Conservation (phyloP, 2,888 invertebrate species). For the Aradus depressus region DNA sequence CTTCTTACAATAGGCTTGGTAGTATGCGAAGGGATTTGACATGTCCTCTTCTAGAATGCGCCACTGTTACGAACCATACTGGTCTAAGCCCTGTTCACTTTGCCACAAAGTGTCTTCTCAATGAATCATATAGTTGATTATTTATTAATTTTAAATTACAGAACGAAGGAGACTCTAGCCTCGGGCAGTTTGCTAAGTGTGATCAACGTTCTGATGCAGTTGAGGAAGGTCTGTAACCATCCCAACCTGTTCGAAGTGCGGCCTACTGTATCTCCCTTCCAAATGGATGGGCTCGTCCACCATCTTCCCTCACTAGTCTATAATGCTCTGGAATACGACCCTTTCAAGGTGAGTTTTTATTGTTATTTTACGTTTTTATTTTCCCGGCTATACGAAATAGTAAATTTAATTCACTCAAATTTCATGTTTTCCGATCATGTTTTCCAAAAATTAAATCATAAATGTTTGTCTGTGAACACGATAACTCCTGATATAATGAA, state of each 20-base stretch:
- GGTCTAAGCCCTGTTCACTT: too few species aligned
- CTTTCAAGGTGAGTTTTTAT: constrained; percentile 49
- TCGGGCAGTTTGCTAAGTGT: constrained; percentile 90
- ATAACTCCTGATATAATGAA: too few species aligned
- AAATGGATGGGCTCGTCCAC: constrained; percentile 63
- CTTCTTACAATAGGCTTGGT: too few species aligned
- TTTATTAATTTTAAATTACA: constrained; percentile 37
- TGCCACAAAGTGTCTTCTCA: too few species aligned
- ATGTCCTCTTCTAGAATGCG: too few species aligned
- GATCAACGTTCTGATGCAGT: constrained; percentile 92
- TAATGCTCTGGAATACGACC: constrained; percentile 58
- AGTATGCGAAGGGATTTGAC: too few species aligned
- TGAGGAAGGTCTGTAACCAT: constrained; percentile 96
- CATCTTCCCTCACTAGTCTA: constrained; percentile 60
- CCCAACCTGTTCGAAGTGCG: constrained; percentile 96
- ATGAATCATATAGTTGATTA: too few species aligned
- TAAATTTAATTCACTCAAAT: not conserved
- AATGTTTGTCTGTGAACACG: too few species aligned
- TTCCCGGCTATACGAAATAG: not conserved
- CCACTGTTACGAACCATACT: too few species aligned
- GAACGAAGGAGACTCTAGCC: constrained; percentile 85
- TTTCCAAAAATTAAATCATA: too few species aligned
- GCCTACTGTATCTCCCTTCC: constrained; percentile 88
- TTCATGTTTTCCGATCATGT: not conserved
- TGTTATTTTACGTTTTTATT: constrained; percentile 21